These are phyloP conservation scores for Apaloderma vittatum DNA, from an alignment of 2,113 vertebrate genomes.

Conservation along the genomic window DNA sequence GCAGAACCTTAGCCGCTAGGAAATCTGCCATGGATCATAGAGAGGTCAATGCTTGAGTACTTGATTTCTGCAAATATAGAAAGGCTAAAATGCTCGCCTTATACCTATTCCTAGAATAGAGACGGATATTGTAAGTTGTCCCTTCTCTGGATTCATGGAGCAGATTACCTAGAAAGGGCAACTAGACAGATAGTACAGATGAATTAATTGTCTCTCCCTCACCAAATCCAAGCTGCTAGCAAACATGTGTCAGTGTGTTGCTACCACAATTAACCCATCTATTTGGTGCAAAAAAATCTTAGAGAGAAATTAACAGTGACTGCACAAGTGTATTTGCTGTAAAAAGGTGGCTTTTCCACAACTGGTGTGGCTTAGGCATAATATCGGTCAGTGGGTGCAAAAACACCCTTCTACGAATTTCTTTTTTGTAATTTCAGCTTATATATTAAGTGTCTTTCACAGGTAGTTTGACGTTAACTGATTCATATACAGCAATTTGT, in stretches of 20 bases:
- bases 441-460: background rate
- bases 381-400: slow-evolving; percentile 42
- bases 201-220: slow-evolving; percentile 39
- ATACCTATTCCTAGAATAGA: slow-evolving; percentile 88
- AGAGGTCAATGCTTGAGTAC: slow-evolving; percentile 59
- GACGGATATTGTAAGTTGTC: slow-evolving; percentile 75
- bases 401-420: slow-evolving; percentile 34
- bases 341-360: slow-evolving; percentile 59
- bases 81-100: slow-evolving; percentile 76
- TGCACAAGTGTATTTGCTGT: slow-evolving; percentile 41
- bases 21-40: slow-evolving; percentile 50
- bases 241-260: slow-evolving; percentile 44
- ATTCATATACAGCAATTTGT: slow-evolving; percentile 27
- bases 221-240: slow-evolving; percentile 38
- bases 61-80: slow-evolving; percentile 76
- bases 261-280: slow-evolving; percentile 1
- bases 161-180: slow-evolving; percentile 65
- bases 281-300: slow-evolving; percentile 53
- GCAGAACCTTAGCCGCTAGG: slow-evolving; percentile 31
- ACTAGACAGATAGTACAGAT: slow-evolving; percentile 51
- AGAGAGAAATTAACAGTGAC: slow-evolving; percentile 59
- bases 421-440: slow-evolving; percentile 31
- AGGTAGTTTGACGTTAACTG: slow-evolving; percentile 34
- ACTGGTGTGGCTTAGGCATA: slow-evolving; percentile 51
- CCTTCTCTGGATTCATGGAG: slow-evolving; percentile 76